Evolutionary conservation across 1,140 invertebrate species (phyloP), one percentile per base, ranked within the genome.

Genomic region (Bicyclus anynana): DNA sequence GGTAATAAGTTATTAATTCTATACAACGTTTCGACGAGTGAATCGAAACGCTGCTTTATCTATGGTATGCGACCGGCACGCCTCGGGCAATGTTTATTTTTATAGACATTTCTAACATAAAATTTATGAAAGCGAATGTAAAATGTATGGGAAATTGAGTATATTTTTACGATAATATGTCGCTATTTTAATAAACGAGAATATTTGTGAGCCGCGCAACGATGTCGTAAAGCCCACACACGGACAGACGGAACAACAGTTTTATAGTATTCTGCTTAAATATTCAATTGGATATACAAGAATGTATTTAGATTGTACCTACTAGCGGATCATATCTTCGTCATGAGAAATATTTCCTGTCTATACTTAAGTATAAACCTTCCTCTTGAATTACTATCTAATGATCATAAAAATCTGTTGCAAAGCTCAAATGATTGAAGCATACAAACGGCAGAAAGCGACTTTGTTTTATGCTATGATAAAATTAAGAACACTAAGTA

Each of bases 101-200:
- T 44, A 21, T 20, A 20, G 42, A 4, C 18, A 44, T 21, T 20
- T 44, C 6, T n/a, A 44, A 44, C 42, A 44, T 44, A 44, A 21
- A 44, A 44, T 44, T 44, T 44, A 21, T 44, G 42, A 44, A 44
- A 44, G 12, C 20, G 18, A 44, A 44, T 21, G 2, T 44, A 9
- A 21, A 44, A 44, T 44, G 42, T 21, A 44, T 44, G 42, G 42
- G 42, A 44, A 44, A 44, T 17, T 21, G 42, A 12, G 42, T 21
- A 44, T 44, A 44, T 44, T 21, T 21, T 44, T 44, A 44, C 12
- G 42, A 44, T 44, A 44, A 44, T 14, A 40, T 44, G 18, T 44
- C 18, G 18, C 18, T 21, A 44, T 44, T 44, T 44, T 21, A 20
- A 20, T 44, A 21, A 14, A 44, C 20, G 37, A 16, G 13, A 44